Evolutionary conservation across 2,113 vertebrate genomes (phyloP).

Genomic region (Neolamprologus sp.): DNA sequence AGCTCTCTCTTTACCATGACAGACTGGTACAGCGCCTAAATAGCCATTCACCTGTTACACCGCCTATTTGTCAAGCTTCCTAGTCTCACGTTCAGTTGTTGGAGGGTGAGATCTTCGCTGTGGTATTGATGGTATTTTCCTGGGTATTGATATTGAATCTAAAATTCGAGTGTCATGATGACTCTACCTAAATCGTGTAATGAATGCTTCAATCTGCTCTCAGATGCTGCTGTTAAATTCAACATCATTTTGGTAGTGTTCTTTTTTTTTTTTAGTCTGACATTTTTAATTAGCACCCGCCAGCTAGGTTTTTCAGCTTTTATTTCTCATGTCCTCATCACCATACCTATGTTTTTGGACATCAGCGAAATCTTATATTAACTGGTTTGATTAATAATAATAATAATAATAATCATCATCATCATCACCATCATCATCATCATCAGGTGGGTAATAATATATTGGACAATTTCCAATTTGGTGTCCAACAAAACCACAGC

Average conservation of each 20-base stretch:
- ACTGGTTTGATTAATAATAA: neutral
- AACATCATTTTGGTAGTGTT: neutral
- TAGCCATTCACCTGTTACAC: neutral
- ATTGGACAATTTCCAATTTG: neutral
- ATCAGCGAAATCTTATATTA: neutral
- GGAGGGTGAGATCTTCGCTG: neutral
- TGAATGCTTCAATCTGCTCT: neutral
- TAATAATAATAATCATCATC: too few species aligned
- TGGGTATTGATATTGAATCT: neutral
- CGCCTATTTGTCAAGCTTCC: neutral
- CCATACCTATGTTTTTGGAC: neutral
- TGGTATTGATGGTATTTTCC: neutral
- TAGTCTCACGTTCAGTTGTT: neutral
- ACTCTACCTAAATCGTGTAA: neutral
- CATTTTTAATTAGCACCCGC: neutral
- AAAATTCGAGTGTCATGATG: neutral
- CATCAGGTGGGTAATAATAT: accelerated
- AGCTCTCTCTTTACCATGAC: neutral
- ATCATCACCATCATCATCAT: too few species aligned
- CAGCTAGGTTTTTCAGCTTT: neutral
- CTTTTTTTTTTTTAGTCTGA: neutral
- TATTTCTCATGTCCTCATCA: neutral
- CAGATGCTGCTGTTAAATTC: neutral
- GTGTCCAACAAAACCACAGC: neutral
- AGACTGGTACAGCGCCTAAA: neutral